These are phyloP conservation scores for Leistus spinibarbis DNA, from an alignment of 2,888 invertebrate genomes.

Conservation along the genomic window DNA sequence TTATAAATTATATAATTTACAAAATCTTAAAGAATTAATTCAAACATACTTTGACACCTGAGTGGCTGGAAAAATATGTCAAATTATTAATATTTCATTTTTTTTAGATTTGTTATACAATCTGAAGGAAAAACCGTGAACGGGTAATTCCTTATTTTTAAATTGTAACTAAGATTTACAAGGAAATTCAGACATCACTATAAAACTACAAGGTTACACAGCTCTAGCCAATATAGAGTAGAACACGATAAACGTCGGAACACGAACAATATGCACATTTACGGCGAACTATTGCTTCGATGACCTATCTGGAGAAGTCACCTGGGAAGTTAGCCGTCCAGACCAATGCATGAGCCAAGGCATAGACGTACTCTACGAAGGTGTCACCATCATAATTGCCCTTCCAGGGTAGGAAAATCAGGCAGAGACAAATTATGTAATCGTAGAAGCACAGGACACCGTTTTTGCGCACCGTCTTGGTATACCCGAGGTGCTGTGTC, in stretches of 20 bases:
- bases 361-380: conserved; percentile 14
- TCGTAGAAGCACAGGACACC: background rate
- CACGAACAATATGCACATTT: background rate
- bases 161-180: no score
- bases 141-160: no score
- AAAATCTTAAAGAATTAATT: no score
- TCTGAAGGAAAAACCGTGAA: no score
- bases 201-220: conserved; percentile 1
- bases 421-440: background rate
- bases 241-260: background rate
- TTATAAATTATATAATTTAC: no score
- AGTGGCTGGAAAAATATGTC: no score
- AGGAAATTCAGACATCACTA: conserved; percentile 5
- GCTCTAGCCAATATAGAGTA: conserved; percentile 7
- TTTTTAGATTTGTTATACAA: no score
- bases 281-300: conserved; percentile 2
- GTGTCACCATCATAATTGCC: background rate
- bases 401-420: background rate
- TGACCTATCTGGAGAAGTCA: conserved; percentile 5
- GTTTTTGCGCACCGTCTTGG: background rate
- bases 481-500: background rate
- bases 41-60: no score
- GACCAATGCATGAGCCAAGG: background rate
- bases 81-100: no score
- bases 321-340: background rate